Percentiles rank a stretch among this genome's conserved stretches.
phyloP scores from a whole-genome alignment of 2,797 vertebrate genomes.

The Anabas testudineus region DNA sequence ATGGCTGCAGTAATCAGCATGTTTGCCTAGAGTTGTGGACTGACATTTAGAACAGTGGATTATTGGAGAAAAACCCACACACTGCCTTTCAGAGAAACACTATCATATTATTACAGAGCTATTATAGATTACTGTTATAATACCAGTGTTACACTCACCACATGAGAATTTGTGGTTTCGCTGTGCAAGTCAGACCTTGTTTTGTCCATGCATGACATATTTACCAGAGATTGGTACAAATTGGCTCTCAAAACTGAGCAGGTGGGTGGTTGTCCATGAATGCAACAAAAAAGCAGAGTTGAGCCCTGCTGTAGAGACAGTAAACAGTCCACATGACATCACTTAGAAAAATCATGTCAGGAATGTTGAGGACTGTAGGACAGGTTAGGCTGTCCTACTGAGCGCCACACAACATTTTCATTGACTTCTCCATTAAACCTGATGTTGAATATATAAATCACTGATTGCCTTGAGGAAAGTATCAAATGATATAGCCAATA shows the following conservation, averaged over 20 bases:
- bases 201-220: slow-evolving; percentile 40
- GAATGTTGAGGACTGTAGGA: slow-evolving; percentile 10
- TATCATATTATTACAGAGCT: slow-evolving; percentile 60
- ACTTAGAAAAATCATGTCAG: slow-evolving; percentile 35
- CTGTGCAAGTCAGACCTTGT: slow-evolving; percentile 34
- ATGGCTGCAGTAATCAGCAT: slow-evolving; percentile 70
- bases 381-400: slow-evolving; percentile 24
- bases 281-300: slow-evolving; percentile 21
- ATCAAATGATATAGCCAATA: slow-evolving; percentile 23
- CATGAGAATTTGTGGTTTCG: slow-evolving; percentile 38
- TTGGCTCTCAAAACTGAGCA: slow-evolving; percentile 41
- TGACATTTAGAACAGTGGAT: slow-evolving; percentile 78
- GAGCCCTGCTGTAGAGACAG: slow-evolving; percentile 14
- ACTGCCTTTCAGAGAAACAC: slow-evolving; percentile 50
- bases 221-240: slow-evolving; percentile 50
- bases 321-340: slow-evolving; percentile 22
- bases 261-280: slow-evolving; percentile 29
- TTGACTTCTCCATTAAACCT: slow-evolving; percentile 2
- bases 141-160: slow-evolving; percentile 32
- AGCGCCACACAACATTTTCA: slow-evolving; percentile 26
- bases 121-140: slow-evolving; percentile 56
- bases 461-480: slow-evolving; percentile 1
- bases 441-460: slow-evolving; percentile 26
- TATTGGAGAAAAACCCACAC: slow-evolving; percentile 66
- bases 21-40: slow-evolving; percentile 64